Evolutionary conservation across 1,140 invertebrate genomes (phyloP), one percentile per base, ranked within the genome.

Genomic region (Saccostrea glomerata): DNA sequence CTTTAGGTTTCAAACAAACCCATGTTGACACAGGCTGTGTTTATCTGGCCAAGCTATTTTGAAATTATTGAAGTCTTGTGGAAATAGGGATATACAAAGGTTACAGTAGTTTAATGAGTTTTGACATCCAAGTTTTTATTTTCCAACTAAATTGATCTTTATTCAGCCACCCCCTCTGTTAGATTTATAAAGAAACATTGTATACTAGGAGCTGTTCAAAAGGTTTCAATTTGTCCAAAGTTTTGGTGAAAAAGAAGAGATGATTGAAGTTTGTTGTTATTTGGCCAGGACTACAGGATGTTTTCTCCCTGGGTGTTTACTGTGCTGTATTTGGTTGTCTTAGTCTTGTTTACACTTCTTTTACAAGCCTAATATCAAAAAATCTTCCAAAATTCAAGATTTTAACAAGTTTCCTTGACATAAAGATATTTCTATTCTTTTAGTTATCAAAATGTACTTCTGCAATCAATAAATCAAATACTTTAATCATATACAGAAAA

Each of bases 201-300:
- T 77, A 77, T 77, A 77, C 70, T 77, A 36, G 47, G 2, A 47
- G 70, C 25, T 25, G 70, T 77, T 77, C 70, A 77, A 36, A 77
- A 77, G 70, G 25, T 77, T 77, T 77, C 25, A 77, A 77, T 77
- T 25, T 77, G 25, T 7, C 25, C 70, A 77, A 77, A 77, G 25
- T 73, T 77, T 36, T 77, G 23, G 70, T 77, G 15, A 12, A 30
- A 23, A 77, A 36, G 30, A 77, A 77, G 30, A 77, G 70, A 77
- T 77, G 70, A 40, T 77, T 77, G 70, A 77, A 77, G 70, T 77
- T 77, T 77, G 70, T 77, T 77, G 70, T 77, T 77, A 77, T 25
- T 77, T 77, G 70, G 70, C 70, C 30, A 15, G 13, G 70, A 30
- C 25, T 77, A 15, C 70, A 77, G 70, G 70, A 77, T 77, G 70